Evolutionary conservation across 1,140 invertebrate species (phyloP).

Genomic region (Hyposmocoma kahamanoa): DNA sequence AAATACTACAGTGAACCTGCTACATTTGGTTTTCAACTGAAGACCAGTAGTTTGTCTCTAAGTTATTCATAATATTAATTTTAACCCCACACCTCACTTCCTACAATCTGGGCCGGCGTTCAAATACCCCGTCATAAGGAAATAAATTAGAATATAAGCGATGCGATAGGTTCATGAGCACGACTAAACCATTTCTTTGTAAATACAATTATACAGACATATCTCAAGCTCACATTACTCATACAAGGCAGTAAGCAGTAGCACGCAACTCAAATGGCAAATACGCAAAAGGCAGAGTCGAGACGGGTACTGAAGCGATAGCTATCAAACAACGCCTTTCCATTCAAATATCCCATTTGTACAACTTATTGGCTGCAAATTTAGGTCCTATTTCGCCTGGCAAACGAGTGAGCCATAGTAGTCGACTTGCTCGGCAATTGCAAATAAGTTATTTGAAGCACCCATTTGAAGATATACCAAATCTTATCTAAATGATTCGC

Average conservation of each 20-base stretch:
- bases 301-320: slow-evolving; percentile 23
- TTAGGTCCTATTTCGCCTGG: not conserved
- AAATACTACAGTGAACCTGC: too few relatives aligned
- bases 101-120: too few relatives aligned
- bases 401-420: not conserved
- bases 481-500: slow-evolving; percentile 26
- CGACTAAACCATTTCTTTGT: too few relatives aligned
- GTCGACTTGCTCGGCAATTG: slow-evolving; percentile 25
- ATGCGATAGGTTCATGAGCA: too few relatives aligned
- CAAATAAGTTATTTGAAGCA: slow-evolving; percentile 43
- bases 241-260: slow-evolving; percentile 16
- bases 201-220: not conserved
- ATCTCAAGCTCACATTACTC: slow-evolving; percentile 1
- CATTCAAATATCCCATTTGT: slow-evolving; percentile 17
- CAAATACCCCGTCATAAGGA: too few relatives aligned
- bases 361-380: not conserved
- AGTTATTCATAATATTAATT: too few relatives aligned
- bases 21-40: too few relatives aligned
- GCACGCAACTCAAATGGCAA: slow-evolving; percentile 17
- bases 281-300: slow-evolving; percentile 20
- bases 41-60: too few relatives aligned
- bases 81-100: too few relatives aligned
- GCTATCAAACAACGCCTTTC: slow-evolving; percentile 28
- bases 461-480: slow-evolving; percentile 26
- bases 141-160: too few relatives aligned